Base-by-base conservation (phyloP, 1,140 invertebrate genomes). In the Zelostemma sp. region DNA sequence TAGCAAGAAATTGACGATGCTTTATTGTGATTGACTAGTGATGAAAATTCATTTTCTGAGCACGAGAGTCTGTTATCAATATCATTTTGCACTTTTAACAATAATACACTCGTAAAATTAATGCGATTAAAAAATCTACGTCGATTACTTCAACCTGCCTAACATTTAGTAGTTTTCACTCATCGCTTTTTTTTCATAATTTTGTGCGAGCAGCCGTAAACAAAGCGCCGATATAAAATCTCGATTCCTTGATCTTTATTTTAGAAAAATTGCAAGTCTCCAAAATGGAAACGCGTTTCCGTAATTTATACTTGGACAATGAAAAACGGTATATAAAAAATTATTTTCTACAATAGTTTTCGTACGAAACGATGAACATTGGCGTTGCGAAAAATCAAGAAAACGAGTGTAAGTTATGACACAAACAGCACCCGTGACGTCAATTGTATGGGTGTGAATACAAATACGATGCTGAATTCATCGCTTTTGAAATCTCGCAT, bases 201-300 rank as follows among this genome's bases (percentile, higher is more conserved):
- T 58, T 68, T 68, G 66, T 68, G 66, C 66, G 60, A 59, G 59
- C 60, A 68, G 66, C 56, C 50, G 40, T 33, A n/a, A 25, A 50
- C 48, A 35, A 50, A 50, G 21, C 25, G 48, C 14, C 14, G 12
- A 50, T 14, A 33, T 9, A 50, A 35, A 54, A 40, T 68, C 28
- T 50, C 40, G 40, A 41, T 41, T 41, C 15, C 40, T 15, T 41
- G 8, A 41, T 41, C 15, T 41, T 41, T 41, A 38, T 14, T 3
- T 38, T 38, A 38, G 12, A 38, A 38, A 38, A 38, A 38, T 8
- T 3, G 3, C 8, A 8, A 25, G 21, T 25, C 21, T 25, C 21
- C 3, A 25, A 25, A 25, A 25, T 8, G 21, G 21, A 25, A 25
- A 25, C 21, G 8, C 21, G 8, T 4, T 25, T 25, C 21, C 21